phyloP scores from a whole-genome alignment of 2,888 invertebrate species.

The Thalpophila matura region DNA sequence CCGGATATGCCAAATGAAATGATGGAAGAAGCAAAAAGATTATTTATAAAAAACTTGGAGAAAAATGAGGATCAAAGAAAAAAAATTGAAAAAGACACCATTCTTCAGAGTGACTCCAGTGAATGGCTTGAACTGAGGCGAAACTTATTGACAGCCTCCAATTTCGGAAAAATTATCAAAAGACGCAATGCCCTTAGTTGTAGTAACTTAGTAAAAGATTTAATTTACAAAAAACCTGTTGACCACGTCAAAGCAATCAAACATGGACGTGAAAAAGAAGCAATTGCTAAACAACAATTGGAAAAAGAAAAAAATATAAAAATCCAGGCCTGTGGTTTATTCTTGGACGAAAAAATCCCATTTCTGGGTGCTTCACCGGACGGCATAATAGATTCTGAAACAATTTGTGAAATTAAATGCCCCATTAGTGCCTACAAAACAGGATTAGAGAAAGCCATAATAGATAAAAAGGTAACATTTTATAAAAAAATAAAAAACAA shows the following conservation, averaged over 20 bases:
- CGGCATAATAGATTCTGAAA: not conserved
- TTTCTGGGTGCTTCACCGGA: not conserved
- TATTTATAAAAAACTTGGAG: not conserved
- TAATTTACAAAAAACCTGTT: not conserved
- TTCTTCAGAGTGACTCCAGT: not conserved
- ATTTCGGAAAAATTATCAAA: not conserved
- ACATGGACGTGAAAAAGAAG: constrained; percentile 3
- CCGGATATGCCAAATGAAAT: not conserved
- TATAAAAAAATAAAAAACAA: not conserved
- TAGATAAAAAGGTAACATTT: not conserved
- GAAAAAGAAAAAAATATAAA: not conserved
- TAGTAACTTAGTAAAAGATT: not conserved
- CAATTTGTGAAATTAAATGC: constrained; percentile 2
- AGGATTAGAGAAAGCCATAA: not conserved
- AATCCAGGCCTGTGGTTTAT: not conserved
- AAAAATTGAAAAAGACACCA: not conserved
- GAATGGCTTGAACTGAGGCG: not conserved
- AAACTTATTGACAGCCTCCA: not conserved
- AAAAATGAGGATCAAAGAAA: not conserved
- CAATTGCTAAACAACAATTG: not conserved
- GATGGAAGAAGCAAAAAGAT: not conserved
- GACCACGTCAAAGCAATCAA: constrained; percentile 1
- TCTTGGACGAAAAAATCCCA: not conserved
- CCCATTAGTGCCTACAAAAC: not conserved
- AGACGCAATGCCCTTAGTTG: not conserved